phyloP scores from a whole-genome alignment of 2,797 vertebrate species.

The Momotus momota region DNA sequence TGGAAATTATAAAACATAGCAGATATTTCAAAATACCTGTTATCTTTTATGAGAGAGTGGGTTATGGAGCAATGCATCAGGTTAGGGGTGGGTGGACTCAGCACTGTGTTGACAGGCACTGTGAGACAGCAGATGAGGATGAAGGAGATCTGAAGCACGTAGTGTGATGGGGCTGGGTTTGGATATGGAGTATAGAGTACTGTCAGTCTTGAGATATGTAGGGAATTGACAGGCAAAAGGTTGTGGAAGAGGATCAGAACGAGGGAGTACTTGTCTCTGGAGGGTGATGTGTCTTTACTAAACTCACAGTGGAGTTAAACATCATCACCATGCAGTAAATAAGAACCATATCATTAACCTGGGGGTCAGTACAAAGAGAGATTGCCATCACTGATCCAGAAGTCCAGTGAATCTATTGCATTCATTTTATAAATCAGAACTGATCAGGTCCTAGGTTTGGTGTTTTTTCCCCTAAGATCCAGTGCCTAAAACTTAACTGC shows the following conservation, averaged over 20 bases:
- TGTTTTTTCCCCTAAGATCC: background rate
- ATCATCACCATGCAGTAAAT: background rate
- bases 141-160: background rate
- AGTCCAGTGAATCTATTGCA: background rate
- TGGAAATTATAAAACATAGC: background rate
- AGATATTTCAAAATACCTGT: background rate
- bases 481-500: background rate
- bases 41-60: background rate
- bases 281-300: background rate
- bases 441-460: background rate
- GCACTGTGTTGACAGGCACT: background rate
- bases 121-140: background rate
- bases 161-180: background rate
- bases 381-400: background rate
- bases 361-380: background rate
- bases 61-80: background rate
- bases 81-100: background rate
- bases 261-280: background rate
- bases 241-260: background rate
- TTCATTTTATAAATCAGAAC: background rate
- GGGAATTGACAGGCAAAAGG: background rate
- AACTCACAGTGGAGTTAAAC: background rate
- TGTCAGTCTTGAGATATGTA: background rate
- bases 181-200: background rate
- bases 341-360: background rate